A percentile compares a stretch with the other conserved stretches of the same genome.
Evolutionary conservation across 1,140 invertebrate genomes (phyloP).

Genomic region (Solenopsis fugax): DNA sequence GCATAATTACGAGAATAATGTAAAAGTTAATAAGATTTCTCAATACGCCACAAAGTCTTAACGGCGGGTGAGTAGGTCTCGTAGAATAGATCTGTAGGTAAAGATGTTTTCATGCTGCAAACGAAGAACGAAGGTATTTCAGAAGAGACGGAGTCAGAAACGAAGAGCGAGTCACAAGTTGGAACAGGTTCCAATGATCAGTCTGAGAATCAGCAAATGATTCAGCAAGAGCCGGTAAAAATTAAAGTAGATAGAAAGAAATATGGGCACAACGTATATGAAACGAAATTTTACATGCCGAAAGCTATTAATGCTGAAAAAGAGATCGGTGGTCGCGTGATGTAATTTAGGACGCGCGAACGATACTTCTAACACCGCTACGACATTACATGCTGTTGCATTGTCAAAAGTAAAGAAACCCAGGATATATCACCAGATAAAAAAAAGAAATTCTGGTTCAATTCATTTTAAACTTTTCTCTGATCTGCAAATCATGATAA

Average conservation of each 20-base stretch:
- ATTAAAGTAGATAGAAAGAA: constrained; percentile 75
- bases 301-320: constrained; percentile 28
- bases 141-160: constrained; percentile 75
- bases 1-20: constrained; percentile 55
- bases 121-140: constrained; percentile 81
- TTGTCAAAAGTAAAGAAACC: constrained; percentile 45
- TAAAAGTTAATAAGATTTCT: constrained; percentile 64
- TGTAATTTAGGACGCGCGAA: constrained; percentile 53
- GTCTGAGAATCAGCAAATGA: constrained; percentile 79
- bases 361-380: constrained; percentile 43
- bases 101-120: constrained; percentile 86
- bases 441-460: constrained; percentile 31
- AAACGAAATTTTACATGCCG: constrained; percentile 49
- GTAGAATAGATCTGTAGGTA: constrained; percentile 86
- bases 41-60: constrained; percentile 66
- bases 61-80: constrained; percentile 81
- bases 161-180: constrained; percentile 77
- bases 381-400: constrained; percentile 52
- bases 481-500: constrained; percentile 38
- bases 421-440: constrained; percentile 27
- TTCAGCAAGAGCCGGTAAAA: constrained; percentile 85
- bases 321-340: constrained; percentile 41
- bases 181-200: constrained; percentile 80
- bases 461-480: constrained; percentile 8
- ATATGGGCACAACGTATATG: constrained; percentile 76